Evolutionary conservation across 23 tunicate genomes (phyloP).

Genomic region (Clavelina lepadiformis): DNA sequence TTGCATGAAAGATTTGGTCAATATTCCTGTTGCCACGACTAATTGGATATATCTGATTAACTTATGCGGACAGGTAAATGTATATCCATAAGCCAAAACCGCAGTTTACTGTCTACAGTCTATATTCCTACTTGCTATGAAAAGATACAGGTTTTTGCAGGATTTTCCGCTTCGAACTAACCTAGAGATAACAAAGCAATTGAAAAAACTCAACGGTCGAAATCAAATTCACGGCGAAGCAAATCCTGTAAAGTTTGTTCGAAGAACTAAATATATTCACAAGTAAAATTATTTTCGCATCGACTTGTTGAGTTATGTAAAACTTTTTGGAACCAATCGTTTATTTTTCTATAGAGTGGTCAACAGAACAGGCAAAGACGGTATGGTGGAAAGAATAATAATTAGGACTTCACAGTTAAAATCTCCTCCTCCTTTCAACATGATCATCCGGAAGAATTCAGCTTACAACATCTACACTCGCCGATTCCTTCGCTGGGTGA

Average conservation of each 20-base stretch:
- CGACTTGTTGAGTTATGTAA: background rate
- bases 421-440: conserved; percentile 51
- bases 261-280: conserved; percentile 22
- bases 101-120: too few relatives aligned
- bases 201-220: conserved; percentile 26
- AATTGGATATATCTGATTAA: conserved; percentile 70
- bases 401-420: conserved; percentile 14
- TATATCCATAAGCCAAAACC: too few relatives aligned
- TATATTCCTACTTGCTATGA: background rate
- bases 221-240: conserved; percentile 18
- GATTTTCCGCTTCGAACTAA: conserved; percentile 61
- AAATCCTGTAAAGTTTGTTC: background rate
- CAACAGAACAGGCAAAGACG: conserved; percentile 23
- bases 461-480: conserved; percentile 62
- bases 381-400: conserved; percentile 4
- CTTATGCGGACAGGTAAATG: conserved; percentile 76
- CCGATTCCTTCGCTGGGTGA: conserved; percentile 50
- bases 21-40: background rate
- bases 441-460: conserved; percentile 49
- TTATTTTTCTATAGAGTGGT: conserved; percentile 10
- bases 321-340: background rate
- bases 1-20: conserved; percentile 69
- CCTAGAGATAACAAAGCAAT: conserved; percentile 26
- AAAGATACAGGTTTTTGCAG: conserved; percentile 12
- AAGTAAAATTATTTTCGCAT: conserved; percentile 1